Conservation (phyloP, 2,888 invertebrate genomes). For the Drosophila histrio region DNA sequence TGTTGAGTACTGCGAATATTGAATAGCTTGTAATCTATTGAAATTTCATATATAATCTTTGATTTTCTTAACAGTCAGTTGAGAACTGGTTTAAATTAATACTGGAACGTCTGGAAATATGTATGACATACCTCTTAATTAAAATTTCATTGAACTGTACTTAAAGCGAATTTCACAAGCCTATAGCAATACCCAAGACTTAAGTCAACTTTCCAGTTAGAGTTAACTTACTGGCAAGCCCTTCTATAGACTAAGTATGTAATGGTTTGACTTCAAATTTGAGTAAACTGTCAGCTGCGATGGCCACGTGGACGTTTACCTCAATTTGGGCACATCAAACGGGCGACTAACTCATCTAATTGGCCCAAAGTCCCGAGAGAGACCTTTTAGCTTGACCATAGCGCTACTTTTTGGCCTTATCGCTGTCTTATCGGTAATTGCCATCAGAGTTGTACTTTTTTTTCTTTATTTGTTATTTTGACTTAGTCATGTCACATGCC, state of each 20-base stretch:
- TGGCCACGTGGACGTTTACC: constrained; percentile 42
- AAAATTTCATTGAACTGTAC: too few relatives aligned
- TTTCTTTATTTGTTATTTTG: constrained; percentile 18
- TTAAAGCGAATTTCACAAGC: too few relatives aligned
- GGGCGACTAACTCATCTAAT: constrained; percentile 71
- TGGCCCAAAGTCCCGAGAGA: constrained; percentile 24
- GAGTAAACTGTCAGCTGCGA: constrained; percentile 35
- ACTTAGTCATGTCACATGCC: constrained; percentile 73
- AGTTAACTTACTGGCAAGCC: background rate
- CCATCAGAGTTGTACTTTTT: constrained; percentile 19
- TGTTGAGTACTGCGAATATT: too few relatives aligned
- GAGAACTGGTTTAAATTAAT: too few relatives aligned
- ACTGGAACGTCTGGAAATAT: too few relatives aligned
- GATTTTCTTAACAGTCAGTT: too few relatives aligned
- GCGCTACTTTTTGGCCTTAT: constrained; percentile 42
- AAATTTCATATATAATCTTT: too few relatives aligned
- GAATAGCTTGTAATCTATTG: too few relatives aligned
- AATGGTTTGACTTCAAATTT: background rate
- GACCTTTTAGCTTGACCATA: constrained; percentile 39
- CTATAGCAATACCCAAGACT: too few relatives aligned
- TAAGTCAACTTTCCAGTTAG: background rate
- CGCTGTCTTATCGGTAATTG: constrained; percentile 52
- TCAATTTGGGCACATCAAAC: constrained; percentile 66
- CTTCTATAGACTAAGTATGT: background rate
- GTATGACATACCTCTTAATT: too few relatives aligned